Conservation (phyloP, 1,140 invertebrate genomes). For the Drosophila triauraria region DNA sequence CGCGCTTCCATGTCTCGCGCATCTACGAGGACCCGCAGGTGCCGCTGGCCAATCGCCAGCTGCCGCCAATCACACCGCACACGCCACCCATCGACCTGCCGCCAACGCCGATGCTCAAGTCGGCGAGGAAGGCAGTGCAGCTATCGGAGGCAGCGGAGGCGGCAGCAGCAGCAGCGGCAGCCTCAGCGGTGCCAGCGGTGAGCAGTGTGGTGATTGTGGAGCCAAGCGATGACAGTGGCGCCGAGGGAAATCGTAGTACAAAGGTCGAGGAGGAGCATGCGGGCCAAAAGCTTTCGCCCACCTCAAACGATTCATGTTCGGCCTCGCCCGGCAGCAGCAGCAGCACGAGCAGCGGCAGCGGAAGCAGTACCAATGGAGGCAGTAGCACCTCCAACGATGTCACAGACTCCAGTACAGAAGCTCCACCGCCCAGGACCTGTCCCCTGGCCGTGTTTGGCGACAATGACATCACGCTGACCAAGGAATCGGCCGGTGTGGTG, state of each 20-base stretch:
- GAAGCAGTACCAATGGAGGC: constrained; percentile 10
- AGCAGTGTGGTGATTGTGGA: constrained; percentile 60
- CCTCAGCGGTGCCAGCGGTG: constrained; percentile 34
- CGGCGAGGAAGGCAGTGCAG: constrained; percentile 59
- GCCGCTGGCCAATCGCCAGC: constrained; percentile 53
- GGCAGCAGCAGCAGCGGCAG: constrained; percentile 25
- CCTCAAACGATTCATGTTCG: constrained; percentile 61
- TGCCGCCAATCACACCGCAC: constrained; percentile 70
- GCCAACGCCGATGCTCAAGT: constrained; percentile 78
- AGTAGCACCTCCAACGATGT: constrained; percentile 40
- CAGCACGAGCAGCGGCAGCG: constrained; percentile 19
- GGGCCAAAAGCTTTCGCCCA: constrained; percentile 22
- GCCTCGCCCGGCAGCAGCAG: constrained; percentile 55
- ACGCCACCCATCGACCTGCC: constrained; percentile 76
- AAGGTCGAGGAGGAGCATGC: constrained; percentile 26
- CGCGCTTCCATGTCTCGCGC: constrained; percentile 76
- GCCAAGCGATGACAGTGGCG: constrained; percentile 11
- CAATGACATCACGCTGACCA: constrained; percentile 82
- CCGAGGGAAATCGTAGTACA: constrained; percentile 59
- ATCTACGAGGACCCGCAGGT: constrained; percentile 80
- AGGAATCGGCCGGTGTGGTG: constrained; percentile 63
- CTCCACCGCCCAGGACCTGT: constrained; percentile 42
- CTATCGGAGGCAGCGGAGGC: constrained; percentile 39
- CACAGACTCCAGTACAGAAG: constrained; percentile 22
- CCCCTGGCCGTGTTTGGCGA: constrained; percentile 80